Evolutionary conservation across 2,888 invertebrate genomes (phyloP).

Genomic region (Ephialtes manifestator): DNA sequence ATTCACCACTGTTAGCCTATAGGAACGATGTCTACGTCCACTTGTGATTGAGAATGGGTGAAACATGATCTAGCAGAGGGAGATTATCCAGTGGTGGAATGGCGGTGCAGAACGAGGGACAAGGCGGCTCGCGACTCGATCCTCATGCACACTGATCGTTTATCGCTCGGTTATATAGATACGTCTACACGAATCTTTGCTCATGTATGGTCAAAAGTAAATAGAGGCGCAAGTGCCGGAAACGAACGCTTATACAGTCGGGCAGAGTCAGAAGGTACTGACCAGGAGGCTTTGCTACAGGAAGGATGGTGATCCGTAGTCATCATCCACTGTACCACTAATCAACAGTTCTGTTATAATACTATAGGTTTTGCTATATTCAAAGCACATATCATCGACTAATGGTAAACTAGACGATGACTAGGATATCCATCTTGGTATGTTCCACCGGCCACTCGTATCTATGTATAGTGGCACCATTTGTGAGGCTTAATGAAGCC

Average conservation of each 20-base stretch:
- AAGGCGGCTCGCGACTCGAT: slow-evolving; percentile 21
- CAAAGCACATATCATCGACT: not conserved
- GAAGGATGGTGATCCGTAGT: not conserved
- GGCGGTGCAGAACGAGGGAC: slow-evolving; percentile 16
- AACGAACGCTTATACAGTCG: slow-evolving; percentile 76
- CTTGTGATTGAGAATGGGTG: slow-evolving; percentile 16
- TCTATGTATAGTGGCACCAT: too few relatives aligned
- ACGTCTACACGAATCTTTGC: not conserved
- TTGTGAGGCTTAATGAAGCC: slow-evolving; percentile 54
- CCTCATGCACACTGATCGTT: slow-evolving; percentile 59
- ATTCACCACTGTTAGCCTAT: not conserved
- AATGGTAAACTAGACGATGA: slow-evolving; percentile 30
- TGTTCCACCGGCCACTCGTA: not conserved
- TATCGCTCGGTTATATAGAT: slow-evolving; percentile 72
- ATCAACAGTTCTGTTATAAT: slow-evolving; percentile 43
- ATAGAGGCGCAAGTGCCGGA: slow-evolving; percentile 76
- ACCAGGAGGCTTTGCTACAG: not conserved
- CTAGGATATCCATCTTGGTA: not conserved
- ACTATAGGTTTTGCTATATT: slow-evolving; percentile 28
- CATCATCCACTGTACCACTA: slow-evolving; percentile 17
- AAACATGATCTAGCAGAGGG: slow-evolving; percentile 28
- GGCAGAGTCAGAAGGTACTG: slow-evolving; percentile 20
- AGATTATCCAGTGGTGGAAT: slow-evolving; percentile 19
- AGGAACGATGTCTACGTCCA: not conserved
- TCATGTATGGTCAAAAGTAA: slow-evolving; percentile 1